phyloP scores from a whole-genome alignment of 2,113 vertebrate species.

The Protomyctophum bolini region DNA sequence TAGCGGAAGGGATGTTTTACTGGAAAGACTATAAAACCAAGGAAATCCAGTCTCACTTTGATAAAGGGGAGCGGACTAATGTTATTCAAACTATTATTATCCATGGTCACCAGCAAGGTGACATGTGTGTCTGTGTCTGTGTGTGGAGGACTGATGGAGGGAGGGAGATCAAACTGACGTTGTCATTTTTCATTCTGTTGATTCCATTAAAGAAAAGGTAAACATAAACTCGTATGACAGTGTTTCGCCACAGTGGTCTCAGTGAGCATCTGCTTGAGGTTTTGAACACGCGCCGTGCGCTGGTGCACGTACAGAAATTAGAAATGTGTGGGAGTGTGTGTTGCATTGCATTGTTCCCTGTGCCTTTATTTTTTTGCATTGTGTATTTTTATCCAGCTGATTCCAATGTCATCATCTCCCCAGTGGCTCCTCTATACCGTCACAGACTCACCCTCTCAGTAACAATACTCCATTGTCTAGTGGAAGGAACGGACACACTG shows the following conservation, averaged over 20 bases:
- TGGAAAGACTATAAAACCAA: slow-evolving; percentile 14
- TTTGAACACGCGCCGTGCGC: neutral
- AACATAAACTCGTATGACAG: neutral
- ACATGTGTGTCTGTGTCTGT: neutral
- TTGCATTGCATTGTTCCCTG: slow-evolving; percentile 19
- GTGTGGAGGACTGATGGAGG: neutral
- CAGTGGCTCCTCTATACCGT: slow-evolving; percentile 37
- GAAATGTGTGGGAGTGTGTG: neutral
- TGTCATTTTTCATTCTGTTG: too few species aligned
- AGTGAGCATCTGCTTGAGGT: slow-evolving; percentile 7
- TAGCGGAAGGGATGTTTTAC: neutral
- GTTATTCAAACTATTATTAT: neutral
- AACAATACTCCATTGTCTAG: slow-evolving; percentile 72
- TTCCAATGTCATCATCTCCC: slow-evolving; percentile 63
- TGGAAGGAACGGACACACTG: slow-evolving; percentile 45
- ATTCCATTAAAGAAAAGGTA: neutral
- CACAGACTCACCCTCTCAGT: slow-evolving; percentile 35
- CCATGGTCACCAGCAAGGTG: neutral
- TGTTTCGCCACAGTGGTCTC: slow-evolving; percentile 11
- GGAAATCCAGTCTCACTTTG: slow-evolving; percentile 1
- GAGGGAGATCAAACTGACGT: neutral
- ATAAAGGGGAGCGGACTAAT: neutral
- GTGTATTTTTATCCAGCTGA: slow-evolving; percentile 40
- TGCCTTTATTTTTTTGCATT: neutral
- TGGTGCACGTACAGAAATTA: slow-evolving; percentile 1